Conservation (phyloP, 2,113 vertebrate genomes). For the Perca fluviatilis region DNA sequence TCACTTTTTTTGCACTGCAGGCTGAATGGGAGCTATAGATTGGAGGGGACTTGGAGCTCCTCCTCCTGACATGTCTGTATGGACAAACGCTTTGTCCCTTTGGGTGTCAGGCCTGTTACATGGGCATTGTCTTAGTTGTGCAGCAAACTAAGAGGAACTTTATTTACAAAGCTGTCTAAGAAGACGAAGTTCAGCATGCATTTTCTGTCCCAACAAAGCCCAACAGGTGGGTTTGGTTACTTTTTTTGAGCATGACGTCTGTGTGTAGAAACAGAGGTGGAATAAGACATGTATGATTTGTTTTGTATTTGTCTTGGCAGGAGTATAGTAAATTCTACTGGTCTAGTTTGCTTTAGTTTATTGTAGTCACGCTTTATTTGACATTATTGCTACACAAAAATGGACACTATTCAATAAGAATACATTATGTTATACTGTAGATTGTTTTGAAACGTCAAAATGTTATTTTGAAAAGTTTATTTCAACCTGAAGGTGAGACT, state of each 20-base stretch:
- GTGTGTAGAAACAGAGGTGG: not conserved
- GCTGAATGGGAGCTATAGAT: conserved; percentile 31
- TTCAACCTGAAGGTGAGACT: not conserved
- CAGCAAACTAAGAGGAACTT: conserved; percentile 48
- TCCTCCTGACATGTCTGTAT: conserved; percentile 62
- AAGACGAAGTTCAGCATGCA: conserved; percentile 65
- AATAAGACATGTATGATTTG: not conserved
- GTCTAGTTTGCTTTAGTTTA: not conserved
- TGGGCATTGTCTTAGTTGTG: conserved; percentile 17
- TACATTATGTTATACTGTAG: not conserved
- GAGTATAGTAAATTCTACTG: not conserved
- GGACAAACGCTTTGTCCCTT: conserved; percentile 56
- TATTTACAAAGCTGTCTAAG: conserved; percentile 13
- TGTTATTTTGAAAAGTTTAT: not conserved
- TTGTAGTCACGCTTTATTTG: not conserved
- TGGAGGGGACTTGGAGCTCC: conserved; percentile 63
- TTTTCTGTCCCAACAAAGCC: conserved; percentile 28
- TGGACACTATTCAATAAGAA: not conserved
- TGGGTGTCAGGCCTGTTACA: conserved; percentile 38
- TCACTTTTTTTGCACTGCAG: conserved; percentile 16
- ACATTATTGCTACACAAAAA: not conserved
- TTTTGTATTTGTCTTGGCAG: not conserved
- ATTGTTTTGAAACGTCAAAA: conserved; percentile 1
- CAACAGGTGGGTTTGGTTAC: conserved; percentile 69
- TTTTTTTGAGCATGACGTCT: not conserved